Evolutionary conservation across 2,113 vertebrate species (phyloP).

Genomic region (Ibidorhyncha struthersii): DNA sequence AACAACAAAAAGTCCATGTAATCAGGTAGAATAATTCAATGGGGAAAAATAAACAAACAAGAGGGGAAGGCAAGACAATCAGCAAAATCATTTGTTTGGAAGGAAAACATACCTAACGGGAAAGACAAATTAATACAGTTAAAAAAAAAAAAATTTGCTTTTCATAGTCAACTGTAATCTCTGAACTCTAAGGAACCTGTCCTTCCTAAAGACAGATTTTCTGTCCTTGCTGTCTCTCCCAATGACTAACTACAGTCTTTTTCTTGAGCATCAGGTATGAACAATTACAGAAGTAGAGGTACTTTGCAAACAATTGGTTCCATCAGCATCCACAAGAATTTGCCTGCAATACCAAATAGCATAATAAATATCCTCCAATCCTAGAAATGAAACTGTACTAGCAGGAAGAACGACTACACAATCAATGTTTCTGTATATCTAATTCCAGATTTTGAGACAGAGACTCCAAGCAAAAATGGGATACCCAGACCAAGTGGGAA

Average conservation of each 20-base stretch:
- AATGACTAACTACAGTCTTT: background rate
- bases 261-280: background rate
- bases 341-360: background rate
- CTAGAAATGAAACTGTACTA: background rate
- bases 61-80: background rate
- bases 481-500: background rate
- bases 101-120: background rate
- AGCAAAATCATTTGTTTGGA: background rate
- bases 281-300: background rate
- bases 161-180: background rate
- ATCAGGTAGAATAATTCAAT: background rate
- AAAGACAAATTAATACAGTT: background rate
- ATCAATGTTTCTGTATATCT: background rate
- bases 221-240: background rate
- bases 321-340: background rate
- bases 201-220: background rate
- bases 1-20: background rate
- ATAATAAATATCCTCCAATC: background rate
- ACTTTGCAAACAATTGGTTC: background rate
- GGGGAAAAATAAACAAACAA: background rate
- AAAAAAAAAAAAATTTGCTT: background rate
- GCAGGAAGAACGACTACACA: background rate
- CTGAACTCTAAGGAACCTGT: background rate
- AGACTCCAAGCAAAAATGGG: background rate
- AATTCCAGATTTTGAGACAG: background rate